Evolutionary conservation across 2,797 vertebrate species (phyloP).

Genomic region (Simalia tracyae): DNA sequence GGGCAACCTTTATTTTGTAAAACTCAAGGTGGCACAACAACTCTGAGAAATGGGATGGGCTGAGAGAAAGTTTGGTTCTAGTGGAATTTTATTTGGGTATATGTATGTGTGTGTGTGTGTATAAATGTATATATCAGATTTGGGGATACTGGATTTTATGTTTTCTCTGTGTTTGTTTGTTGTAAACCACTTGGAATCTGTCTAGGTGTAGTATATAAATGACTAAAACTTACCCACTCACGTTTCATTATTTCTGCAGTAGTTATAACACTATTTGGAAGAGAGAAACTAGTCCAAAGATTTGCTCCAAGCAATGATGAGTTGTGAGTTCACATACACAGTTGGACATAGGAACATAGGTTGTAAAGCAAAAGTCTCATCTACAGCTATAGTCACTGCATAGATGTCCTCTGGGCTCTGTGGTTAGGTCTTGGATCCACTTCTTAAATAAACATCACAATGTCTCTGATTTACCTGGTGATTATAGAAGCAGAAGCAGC

Average conservation of each 20-base stretch:
- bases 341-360: neutral
- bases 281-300: neutral
- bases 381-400: neutral
- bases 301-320: neutral
- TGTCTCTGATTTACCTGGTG: neutral
- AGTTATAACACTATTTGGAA: neutral
- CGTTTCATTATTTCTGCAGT: neutral
- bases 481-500: neutral
- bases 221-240: neutral
- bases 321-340: neutral
- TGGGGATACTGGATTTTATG: neutral
- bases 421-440: neutral
- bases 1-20: too few species aligned
- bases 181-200: too few species aligned
- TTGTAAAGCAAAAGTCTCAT: neutral
- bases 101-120: neutral
- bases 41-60: too few species aligned
- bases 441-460: neutral
- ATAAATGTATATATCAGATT: neutral
- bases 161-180: neutral
- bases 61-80: neutral
- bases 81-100: neutral
- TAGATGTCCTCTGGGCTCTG: neutral
- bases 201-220: too few species aligned
- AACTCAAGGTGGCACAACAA: too few species aligned